These are phyloP conservation scores for Drosophila helvetica DNA, from an alignment of 2,888 invertebrate genomes.

Conservation along the genomic window DNA sequence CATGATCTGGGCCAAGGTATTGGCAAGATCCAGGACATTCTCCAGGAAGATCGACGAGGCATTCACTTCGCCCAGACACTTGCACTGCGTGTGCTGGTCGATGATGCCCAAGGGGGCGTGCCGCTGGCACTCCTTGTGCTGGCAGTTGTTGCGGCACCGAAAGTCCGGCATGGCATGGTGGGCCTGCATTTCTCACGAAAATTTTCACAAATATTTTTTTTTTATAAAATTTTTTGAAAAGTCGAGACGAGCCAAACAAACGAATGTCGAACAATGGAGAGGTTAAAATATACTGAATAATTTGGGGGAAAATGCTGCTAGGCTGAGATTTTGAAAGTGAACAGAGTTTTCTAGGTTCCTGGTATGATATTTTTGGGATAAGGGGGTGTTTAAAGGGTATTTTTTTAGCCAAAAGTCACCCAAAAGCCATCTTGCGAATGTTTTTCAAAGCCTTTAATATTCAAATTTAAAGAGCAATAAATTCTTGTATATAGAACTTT, in stretches of 20 bases:
- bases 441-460: background rate
- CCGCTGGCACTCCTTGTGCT: constrained; percentile 79
- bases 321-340: background rate
- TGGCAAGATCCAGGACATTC: constrained; percentile 79
- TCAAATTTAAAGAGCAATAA: background rate
- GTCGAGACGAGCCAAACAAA: constrained; percentile 52
- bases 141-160: constrained; percentile 76
- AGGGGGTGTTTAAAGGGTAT: too few species aligned
- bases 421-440: too few species aligned
- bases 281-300: background rate
- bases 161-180: constrained; percentile 79
- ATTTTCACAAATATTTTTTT: background rate
- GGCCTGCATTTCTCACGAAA: constrained; percentile 63
- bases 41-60: constrained; percentile 81
- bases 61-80: constrained; percentile 73
- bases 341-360: background rate
- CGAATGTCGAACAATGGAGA: background rate
- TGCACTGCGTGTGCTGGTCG: constrained; percentile 72
- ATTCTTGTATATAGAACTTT: background rate
- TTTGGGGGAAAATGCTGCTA: background rate
- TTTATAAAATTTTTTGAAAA: constrained; percentile 1
- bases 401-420: too few species aligned
- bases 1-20: constrained; percentile 80
- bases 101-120: constrained; percentile 78
- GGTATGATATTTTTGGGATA: too few species aligned